Percentiles rank a stretch among this genome's conserved stretches.
Evolutionary conservation across 2,797 vertebrate genomes (phyloP).

Genomic region (Fringilla coelebs): DNA sequence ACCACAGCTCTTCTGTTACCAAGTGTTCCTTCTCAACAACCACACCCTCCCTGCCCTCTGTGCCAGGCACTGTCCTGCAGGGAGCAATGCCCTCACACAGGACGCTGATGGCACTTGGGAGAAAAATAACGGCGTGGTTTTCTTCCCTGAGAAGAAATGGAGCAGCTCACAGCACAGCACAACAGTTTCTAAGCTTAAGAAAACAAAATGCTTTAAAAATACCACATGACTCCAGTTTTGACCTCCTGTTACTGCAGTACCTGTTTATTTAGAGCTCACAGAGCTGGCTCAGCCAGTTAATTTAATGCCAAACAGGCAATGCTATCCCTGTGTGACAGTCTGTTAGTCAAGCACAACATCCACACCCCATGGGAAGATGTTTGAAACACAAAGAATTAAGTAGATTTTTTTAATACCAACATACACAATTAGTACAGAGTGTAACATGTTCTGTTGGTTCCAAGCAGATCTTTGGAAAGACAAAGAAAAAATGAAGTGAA

Average conservation of each 20-base stretch:
- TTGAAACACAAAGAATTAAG: not conserved
- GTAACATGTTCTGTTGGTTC: not conserved
- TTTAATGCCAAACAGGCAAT: not conserved
- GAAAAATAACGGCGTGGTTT: not conserved
- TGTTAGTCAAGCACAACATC: not conserved
- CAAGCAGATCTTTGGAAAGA: not conserved
- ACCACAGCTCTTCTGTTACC: not conserved
- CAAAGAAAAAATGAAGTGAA: not conserved
- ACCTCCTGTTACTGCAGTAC: not conserved
- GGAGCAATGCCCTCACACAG: not conserved
- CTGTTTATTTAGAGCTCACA: not conserved
- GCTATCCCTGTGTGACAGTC: not conserved
- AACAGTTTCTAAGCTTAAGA: not conserved
- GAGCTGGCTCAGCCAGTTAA: not conserved
- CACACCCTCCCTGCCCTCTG: not conserved
- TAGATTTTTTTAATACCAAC: not conserved
- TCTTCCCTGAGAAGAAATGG: not conserved
- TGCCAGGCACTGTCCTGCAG: not conserved
- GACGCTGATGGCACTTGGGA: not conserved
- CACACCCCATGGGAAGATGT: not conserved
- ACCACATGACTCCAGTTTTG: not conserved
- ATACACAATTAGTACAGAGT: not conserved
- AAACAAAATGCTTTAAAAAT: not conserved
- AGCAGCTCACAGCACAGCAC: not conserved
- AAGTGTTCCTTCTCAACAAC: not conserved